Conservation (phyloP, 2,797 vertebrate genomes). For the Xerus rutilus region DNA sequence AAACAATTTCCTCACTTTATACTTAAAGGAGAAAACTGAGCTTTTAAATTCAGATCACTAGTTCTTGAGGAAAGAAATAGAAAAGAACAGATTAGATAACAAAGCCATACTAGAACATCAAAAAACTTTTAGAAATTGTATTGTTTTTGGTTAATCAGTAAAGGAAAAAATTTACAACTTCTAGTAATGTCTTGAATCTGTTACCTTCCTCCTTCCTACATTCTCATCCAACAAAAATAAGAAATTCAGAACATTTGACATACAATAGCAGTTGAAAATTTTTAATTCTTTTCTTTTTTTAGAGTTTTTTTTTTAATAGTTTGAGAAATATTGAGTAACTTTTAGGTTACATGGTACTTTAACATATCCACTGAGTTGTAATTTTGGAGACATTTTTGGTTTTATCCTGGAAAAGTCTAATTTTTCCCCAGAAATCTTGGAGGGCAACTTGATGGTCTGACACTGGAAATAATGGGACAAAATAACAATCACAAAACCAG, state of each 20-base stretch:
- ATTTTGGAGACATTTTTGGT: slow-evolving; percentile 20
- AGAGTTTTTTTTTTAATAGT: background rate
- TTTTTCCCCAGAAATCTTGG: slow-evolving; percentile 28
- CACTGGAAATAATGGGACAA: slow-evolving; percentile 49
- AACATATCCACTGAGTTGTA: background rate
- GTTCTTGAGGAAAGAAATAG: slow-evolving; percentile 1
- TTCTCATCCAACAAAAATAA: background rate
- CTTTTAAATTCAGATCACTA: background rate
- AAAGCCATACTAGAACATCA: background rate
- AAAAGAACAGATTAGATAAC: background rate
- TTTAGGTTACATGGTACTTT: slow-evolving; percentile 15
- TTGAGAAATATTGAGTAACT: background rate
- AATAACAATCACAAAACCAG: background rate
- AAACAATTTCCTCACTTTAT: slow-evolving; percentile 14
- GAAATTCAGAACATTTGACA: slow-evolving; percentile 1
- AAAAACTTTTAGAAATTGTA: background rate
- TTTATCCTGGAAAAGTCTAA: slow-evolving; percentile 2
- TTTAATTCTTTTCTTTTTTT: background rate
- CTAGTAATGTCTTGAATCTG: background rate
- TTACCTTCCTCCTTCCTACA: background rate
- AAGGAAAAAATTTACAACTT: background rate
- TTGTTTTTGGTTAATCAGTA: background rate
- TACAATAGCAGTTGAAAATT: background rate
- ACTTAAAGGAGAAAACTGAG: background rate
- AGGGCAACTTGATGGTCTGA: slow-evolving; percentile 23